Evolutionary conservation across 2,888 invertebrate species (phyloP).

Genomic region (Ormyrus labotus): DNA sequence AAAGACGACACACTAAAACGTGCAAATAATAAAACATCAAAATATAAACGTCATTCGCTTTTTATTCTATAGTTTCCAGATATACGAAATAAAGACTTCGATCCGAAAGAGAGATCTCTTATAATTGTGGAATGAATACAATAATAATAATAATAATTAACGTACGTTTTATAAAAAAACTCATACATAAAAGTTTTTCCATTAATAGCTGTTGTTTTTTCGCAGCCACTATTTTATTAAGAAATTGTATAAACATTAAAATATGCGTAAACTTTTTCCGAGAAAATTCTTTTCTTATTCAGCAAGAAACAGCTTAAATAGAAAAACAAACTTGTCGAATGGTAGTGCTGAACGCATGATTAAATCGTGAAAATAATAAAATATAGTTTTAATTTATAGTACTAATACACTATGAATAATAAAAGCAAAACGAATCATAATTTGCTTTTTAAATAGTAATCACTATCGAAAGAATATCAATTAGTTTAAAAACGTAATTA

Average conservation of each 20-base stretch:
- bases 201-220: slow-evolving; percentile 12
- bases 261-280: background rate
- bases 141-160: slow-evolving; percentile 41
- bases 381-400: too few relatives aligned
- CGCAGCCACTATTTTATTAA: slow-evolving; percentile 31
- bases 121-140: slow-evolving; percentile 54
- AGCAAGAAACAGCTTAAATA: background rate
- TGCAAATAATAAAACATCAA: slow-evolving; percentile 43
- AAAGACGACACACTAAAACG: slow-evolving; percentile 53
- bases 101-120: slow-evolving; percentile 45
- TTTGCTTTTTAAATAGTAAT: too few relatives aligned
- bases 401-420: too few relatives aligned
- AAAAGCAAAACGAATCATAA: too few relatives aligned
- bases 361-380: slow-evolving; percentile 18
- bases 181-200: slow-evolving; percentile 5
- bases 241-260: background rate
- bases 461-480: background rate
- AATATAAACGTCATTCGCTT: slow-evolving; percentile 42
- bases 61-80: slow-evolving; percentile 21
- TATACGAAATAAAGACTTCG: slow-evolving; percentile 37
- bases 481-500: background rate
- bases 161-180: slow-evolving; percentile 37
- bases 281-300: slow-evolving; percentile 20
- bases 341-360: slow-evolving; percentile 35
- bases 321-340: slow-evolving; percentile 14